Percentiles rank a stretch among this genome's conserved stretches.
These are phyloP conservation scores for Trichonephila clavata DNA, from an alignment of 1,140 invertebrate species.

Conservation along the genomic window DNA sequence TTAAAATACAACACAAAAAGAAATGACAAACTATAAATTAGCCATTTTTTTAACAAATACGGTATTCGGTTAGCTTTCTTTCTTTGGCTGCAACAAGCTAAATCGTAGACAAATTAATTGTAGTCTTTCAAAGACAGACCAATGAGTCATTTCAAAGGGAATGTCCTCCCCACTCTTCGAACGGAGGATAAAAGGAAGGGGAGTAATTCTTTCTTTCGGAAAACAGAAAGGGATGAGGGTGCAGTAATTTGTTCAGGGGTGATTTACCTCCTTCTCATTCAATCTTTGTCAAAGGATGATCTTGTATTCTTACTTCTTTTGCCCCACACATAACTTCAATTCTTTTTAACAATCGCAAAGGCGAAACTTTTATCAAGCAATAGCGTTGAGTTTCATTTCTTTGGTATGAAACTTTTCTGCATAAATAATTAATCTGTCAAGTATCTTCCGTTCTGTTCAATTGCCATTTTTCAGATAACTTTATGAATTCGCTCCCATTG, in stretches of 20 bases:
- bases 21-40: too few relatives aligned
- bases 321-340: too few relatives aligned
- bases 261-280: background rate
- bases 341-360: too few relatives aligned
- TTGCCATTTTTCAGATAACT: too few relatives aligned
- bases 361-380: too few relatives aligned
- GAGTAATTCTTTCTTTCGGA: background rate
- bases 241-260: background rate
- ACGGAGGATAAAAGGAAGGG: background rate
- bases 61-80: background rate
- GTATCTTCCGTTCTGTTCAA: too few relatives aligned
- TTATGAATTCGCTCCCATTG: too few relatives aligned
- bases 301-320: background rate
- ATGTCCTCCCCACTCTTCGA: background rate
- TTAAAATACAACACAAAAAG: too few relatives aligned
- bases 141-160: constrained; percentile 2
- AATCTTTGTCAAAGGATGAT: background rate
- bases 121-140: background rate
- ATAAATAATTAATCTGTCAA: too few relatives aligned
- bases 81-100: background rate
- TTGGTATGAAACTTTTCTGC: too few relatives aligned
- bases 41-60: background rate
- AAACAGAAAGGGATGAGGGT: background rate
- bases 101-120: background rate
- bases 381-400: too few relatives aligned